A percentile compares a stretch with the other conserved stretches of the same genome.
These are phyloP conservation scores for Bursaphelenchus okinawaensis DNA, from an alignment of 2,888 invertebrate species.

Conservation along the genomic window DNA sequence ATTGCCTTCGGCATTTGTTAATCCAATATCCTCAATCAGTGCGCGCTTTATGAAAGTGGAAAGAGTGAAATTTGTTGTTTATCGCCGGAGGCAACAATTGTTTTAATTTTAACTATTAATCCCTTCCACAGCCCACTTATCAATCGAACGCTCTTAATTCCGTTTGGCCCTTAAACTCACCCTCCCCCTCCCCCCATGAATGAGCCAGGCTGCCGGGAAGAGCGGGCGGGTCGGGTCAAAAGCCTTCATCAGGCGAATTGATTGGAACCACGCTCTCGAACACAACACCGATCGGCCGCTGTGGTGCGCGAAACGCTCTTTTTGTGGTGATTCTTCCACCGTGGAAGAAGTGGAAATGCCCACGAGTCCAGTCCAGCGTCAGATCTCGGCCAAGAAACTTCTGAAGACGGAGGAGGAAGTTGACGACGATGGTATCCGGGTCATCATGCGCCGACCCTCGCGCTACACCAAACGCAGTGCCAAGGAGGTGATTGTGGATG, in stretches of 20 bases:
- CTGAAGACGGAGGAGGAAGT: background rate
- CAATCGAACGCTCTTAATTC: background rate
- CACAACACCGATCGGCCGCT: background rate
- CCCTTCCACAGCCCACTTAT: background rate
- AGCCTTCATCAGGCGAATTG: background rate
- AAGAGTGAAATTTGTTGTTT: too few species aligned
- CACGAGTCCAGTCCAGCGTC: background rate
- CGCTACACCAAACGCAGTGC: constrained; percentile 17
- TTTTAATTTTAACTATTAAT: background rate
- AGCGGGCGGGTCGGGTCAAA: background rate
- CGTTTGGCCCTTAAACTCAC: background rate
- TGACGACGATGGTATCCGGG: background rate
- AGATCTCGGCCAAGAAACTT: background rate
- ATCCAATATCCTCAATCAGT: too few species aligned
- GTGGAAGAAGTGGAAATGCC: background rate
- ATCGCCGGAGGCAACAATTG: background rate
- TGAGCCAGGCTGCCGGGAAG: too few species aligned
- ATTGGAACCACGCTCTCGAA: background rate
- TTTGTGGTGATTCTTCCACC: background rate
- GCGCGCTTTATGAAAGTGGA: too few species aligned
- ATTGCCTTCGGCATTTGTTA: too few species aligned
- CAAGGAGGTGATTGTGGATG: constrained; percentile 14
- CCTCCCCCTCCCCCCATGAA: background rate
- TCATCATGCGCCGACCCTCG: background rate
- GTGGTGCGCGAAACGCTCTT: background rate